Conservation (phyloP, 1,140 invertebrate species). For the Linepithema humile region DNA sequence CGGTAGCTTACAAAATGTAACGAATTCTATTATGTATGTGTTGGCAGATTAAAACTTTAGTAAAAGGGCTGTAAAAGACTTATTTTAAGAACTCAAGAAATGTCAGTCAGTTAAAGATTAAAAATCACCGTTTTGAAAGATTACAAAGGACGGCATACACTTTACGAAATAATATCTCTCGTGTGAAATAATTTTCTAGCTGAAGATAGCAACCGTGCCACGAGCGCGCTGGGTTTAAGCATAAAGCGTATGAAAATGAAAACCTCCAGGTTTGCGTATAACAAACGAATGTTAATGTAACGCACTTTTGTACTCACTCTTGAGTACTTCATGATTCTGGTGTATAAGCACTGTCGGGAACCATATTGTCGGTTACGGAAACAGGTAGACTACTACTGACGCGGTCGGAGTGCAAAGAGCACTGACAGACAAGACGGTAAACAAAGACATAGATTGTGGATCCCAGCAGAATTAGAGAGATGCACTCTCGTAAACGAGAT, state of each 20-base stretch:
- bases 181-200: conserved; percentile 12
- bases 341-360: not conserved
- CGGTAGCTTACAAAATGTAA: not conserved
- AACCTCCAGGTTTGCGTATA: conserved; percentile 9
- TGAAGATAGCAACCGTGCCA: not conserved
- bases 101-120: not conserved
- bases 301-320: conserved; percentile 13
- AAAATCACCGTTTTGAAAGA: not conserved
- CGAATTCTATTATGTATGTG: not conserved
- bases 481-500: conserved; percentile 36
- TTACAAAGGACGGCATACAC: not conserved
- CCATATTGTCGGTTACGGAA: not conserved
- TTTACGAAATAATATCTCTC: conserved; percentile 20
- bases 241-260: not conserved
- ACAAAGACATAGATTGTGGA: conserved; percentile 37
- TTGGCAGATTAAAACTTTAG: not conserved
- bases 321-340: not conserved
- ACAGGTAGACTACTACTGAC: conserved; percentile 26
- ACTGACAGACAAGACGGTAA: conserved; percentile 36
- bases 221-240: conserved; percentile 3
- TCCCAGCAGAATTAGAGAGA: conserved; percentile 23
- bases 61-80: not conserved
- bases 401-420: conserved; percentile 27
- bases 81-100: not conserved
- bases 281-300: conserved; percentile 18